Evolutionary conservation across 2,113 vertebrate species (phyloP).

Genomic region (Cephalopterus ornatus): DNA sequence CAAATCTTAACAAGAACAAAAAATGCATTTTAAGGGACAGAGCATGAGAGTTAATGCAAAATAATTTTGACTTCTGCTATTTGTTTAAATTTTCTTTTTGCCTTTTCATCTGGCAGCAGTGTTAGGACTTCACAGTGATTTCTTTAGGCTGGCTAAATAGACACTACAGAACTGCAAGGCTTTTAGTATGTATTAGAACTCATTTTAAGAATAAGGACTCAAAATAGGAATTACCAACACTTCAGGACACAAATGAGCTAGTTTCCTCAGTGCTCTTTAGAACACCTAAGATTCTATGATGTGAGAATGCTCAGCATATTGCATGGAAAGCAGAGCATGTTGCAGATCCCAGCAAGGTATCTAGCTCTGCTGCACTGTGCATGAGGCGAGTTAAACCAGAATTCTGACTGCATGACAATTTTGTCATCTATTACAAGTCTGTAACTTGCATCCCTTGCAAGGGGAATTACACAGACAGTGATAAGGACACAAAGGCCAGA

Average conservation of each 20-base stretch:
- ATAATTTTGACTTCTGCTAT: background rate
- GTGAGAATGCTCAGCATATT: background rate
- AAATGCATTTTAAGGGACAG: background rate
- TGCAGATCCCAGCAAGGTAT: background rate
- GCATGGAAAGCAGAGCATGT: background rate
- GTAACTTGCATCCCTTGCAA: background rate
- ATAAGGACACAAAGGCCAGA: background rate
- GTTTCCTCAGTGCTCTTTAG: background rate
- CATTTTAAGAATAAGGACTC: background rate
- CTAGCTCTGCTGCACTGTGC: background rate
- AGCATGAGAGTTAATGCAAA: background rate
- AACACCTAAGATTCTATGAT: background rate
- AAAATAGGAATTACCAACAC: background rate
- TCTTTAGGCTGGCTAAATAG: background rate
- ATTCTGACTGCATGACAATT: background rate
- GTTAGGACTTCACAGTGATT: background rate
- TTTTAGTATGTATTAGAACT: background rate
- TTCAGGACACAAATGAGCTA: background rate
- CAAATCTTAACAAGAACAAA: background rate
- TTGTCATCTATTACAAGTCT: background rate
- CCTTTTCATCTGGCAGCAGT: background rate
- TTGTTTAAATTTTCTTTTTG: background rate
- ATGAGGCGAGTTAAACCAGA: background rate
- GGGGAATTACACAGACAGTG: background rate
- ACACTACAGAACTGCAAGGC: background rate